Conservation (phyloP, 2,797 vertebrate species). For the Denticeps clupeoides region DNA sequence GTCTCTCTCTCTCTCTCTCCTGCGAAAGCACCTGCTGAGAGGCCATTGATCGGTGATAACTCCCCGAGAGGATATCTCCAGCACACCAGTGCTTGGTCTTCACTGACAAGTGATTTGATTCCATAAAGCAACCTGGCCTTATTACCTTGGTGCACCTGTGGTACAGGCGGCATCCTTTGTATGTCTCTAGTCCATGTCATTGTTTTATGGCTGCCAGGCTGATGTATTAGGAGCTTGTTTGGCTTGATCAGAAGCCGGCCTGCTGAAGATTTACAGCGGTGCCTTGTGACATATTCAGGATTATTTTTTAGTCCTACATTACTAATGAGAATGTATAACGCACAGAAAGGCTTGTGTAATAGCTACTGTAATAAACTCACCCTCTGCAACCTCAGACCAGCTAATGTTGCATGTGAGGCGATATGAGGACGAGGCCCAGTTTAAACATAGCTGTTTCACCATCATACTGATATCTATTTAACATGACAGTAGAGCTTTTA, state of each 20-base stretch:
- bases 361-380: not conserved
- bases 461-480: constrained; percentile 53
- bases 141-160: no score
- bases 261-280: no score
- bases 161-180: no score
- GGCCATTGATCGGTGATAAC: constrained; percentile 29
- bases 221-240: no score
- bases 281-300: not conserved
- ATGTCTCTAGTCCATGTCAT: no score
- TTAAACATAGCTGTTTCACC: constrained; percentile 28
- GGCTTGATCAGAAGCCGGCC: no score
- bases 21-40: constrained; percentile 19
- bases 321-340: no score
- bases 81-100: no score
- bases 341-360: no score
- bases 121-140: no score
- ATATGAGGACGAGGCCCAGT: not conserved
- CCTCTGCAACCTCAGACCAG: not conserved
- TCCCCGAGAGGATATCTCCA: constrained; percentile 27
- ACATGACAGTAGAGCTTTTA: constrained; percentile 59
- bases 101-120: no score
- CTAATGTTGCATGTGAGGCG: not conserved
- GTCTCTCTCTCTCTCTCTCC: constrained; percentile 12
- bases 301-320: not conserved
- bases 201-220: no score